These are phyloP conservation scores for Ciconia boyciana DNA, from an alignment of 2,113 vertebrate species.

Conservation along the genomic window DNA sequence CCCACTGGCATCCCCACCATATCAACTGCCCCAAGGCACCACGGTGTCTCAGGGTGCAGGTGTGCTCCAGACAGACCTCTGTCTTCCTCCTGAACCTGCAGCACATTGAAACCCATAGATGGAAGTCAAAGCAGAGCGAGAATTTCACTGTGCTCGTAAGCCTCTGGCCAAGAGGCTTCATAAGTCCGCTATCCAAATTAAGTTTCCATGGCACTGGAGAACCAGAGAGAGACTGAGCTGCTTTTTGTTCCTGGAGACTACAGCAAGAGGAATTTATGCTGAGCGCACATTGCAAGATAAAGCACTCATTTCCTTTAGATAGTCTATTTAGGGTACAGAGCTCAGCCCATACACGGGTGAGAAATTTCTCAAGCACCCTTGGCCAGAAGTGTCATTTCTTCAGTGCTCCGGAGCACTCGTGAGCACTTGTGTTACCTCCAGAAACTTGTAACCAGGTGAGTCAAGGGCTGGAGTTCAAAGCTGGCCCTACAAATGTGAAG, in stretches of 20 bases:
- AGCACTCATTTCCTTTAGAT: background rate
- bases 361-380: background rate
- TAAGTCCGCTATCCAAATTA: background rate
- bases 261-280: background rate
- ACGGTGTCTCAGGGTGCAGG: fast-evolving
- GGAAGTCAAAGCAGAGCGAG: background rate
- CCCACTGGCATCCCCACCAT: background rate
- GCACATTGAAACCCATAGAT: background rate
- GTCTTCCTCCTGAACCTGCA: background rate
- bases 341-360: background rate
- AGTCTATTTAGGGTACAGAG: background rate
- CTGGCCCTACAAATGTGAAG: fast-evolving
- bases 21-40: background rate
- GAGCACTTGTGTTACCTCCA: background rate
- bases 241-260: background rate
- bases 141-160: background rate
- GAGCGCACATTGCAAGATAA: background rate
- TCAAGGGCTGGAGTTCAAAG: background rate
- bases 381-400: background rate
- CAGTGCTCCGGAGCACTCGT: background rate
- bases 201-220: background rate
- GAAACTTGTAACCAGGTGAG: background rate
- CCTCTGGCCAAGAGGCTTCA: background rate
- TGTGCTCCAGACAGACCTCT: fast-evolving
- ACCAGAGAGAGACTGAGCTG: background rate